Conservation (phyloP, 1,140 invertebrate genomes). For the Leptoteleia sp. region DNA sequence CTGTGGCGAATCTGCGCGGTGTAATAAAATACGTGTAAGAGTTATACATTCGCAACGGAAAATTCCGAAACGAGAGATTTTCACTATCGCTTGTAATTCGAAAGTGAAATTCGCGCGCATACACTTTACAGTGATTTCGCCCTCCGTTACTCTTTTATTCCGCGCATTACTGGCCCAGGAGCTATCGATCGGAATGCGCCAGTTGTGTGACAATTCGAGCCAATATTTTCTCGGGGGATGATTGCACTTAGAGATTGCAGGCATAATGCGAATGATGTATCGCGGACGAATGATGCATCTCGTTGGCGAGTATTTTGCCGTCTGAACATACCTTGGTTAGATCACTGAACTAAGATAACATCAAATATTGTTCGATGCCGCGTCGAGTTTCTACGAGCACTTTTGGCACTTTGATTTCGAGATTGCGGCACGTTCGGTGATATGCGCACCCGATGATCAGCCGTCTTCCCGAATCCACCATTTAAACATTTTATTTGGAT, state of each 20-base stretch:
- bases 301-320: conserved; percentile 15
- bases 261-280: conserved; percentile 27
- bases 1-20: no score
- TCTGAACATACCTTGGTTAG: neutral
- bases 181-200: conserved; percentile 40
- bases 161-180: conserved; percentile 2
- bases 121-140: no score
- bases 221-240: conserved; percentile 30
- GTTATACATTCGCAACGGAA: neutral
- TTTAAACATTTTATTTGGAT: no score
- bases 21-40: conserved; percentile 7
- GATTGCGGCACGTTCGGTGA: no score
- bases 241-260: conserved; percentile 19
- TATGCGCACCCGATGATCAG: no score
- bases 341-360: conserved; percentile 2
- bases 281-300: neutral
- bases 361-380: neutral
- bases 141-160: conserved; percentile 8
- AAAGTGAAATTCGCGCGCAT: conserved; percentile 12
- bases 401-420: no score
- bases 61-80: neutral
- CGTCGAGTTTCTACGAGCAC: no score
- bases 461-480: no score
- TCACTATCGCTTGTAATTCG: conserved; percentile 5
- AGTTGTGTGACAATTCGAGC: conserved; percentile 35